A percentile compares a stretch with the other conserved stretches of the same genome.
Evolutionary conservation across 1,140 invertebrate species (phyloP).

Genomic region (Scaptomyza graminum): DNA sequence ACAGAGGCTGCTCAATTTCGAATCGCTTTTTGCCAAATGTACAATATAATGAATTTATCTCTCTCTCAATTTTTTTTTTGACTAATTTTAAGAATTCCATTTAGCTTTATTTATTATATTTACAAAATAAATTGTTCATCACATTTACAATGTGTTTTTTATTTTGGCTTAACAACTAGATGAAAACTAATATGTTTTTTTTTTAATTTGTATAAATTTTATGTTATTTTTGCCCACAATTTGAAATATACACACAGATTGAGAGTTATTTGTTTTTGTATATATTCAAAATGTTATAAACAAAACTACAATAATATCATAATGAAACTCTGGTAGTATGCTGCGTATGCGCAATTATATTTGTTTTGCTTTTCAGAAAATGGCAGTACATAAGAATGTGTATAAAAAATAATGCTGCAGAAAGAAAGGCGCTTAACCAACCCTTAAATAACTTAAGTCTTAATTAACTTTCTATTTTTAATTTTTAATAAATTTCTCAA

Average conservation of each 20-base stretch:
- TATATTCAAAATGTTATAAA: conserved; percentile 51
- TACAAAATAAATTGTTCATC: conserved; percentile 65
- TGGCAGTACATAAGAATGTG: conserved; percentile 55
- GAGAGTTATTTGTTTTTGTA: conserved; percentile 19
- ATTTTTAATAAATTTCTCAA: conserved; percentile 21
- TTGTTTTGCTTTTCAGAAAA: conserved; percentile 44
- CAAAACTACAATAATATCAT: conserved; percentile 59
- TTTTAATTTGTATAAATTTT: conserved; percentile 4
- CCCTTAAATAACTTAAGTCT: neutral
- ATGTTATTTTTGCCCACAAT: conserved; percentile 10
- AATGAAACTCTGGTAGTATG: conserved; percentile 59
- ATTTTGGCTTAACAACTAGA: conserved; percentile 25
- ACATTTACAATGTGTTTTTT: conserved; percentile 71
- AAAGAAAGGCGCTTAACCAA: no score
- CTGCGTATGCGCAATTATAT: conserved; percentile 42
- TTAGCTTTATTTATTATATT: conserved; percentile 39
- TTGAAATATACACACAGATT: conserved; percentile 57
- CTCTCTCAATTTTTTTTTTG: neutral
- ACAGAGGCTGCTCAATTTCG: conserved; percentile 71
- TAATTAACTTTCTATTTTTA: conserved; percentile 14
- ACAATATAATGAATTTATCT: conserved; percentile 36
- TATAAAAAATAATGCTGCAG: neutral
- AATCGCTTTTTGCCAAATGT: conserved; percentile 70
- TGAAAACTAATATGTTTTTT: conserved; percentile 4
- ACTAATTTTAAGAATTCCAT: conserved; percentile 10